A percentile compares a stretch with the other conserved stretches of the same genome.
These are phyloP conservation scores for Myotis davidii DNA, from an alignment of 2,113 vertebrate genomes.

Conservation along the genomic window DNA sequence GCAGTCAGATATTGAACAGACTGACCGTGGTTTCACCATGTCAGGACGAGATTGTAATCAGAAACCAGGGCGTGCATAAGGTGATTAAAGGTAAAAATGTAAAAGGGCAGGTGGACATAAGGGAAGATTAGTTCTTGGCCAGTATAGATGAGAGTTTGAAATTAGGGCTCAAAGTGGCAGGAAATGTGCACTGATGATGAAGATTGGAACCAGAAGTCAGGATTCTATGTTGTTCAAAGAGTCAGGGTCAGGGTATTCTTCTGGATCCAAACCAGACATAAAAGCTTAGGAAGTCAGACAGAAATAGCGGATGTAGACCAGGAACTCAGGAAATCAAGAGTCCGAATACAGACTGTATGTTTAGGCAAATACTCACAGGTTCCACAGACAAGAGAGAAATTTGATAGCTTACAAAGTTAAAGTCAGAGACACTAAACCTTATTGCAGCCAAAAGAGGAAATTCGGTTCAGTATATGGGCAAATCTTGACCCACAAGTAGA, in stretches of 20 bases:
- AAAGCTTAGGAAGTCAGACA: not conserved
- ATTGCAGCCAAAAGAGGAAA: not conserved
- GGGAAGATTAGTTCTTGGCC: not conserved
- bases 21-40: not conserved
- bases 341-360: not conserved
- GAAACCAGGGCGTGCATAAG: not conserved
- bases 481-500: not conserved
- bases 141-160: not conserved
- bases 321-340: not conserved
- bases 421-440: not conserved
- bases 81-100: not conserved
- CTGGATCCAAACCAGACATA: not conserved
- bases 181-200: not conserved
- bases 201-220: not conserved
- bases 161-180: not conserved
- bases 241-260: not conserved
- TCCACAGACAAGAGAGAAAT: not conserved
- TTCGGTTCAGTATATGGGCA: not conserved
- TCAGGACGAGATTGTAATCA: not conserved
- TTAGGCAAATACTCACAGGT: not conserved
- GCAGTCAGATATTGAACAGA: not conserved
- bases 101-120: not conserved
- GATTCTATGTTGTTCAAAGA: not conserved
- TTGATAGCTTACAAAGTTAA: not conserved
- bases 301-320: not conserved